Evolutionary conservation across 2,113 vertebrate species (phyloP).

Genomic region (Jacana jacana): DNA sequence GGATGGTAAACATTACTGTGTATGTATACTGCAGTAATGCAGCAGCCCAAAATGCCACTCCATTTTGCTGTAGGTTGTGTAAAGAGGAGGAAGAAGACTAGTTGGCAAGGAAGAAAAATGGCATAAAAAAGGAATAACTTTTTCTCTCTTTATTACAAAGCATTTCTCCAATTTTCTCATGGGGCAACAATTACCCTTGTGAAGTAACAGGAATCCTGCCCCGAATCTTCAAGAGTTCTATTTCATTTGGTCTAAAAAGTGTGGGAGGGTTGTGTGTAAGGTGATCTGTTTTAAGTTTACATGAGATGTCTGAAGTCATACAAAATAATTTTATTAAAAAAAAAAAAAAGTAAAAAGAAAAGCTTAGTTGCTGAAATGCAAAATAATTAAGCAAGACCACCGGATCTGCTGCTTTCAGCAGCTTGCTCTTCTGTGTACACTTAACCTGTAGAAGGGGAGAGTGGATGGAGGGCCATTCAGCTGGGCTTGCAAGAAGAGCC

Average conservation of each 20-base stretch:
- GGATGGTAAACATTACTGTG: not conserved
- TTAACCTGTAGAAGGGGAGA: not conserved
- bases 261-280: no score
- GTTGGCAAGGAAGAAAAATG: not conserved
- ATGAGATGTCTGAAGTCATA: not conserved
- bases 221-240: not conserved
- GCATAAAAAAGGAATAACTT: not conserved
- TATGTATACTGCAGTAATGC: not conserved
- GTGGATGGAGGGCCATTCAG: rapidly evolving
- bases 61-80: not conserved
- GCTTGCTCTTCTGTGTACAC: not conserved
- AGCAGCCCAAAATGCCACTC: not conserved
- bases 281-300: not conserved
- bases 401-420: not conserved
- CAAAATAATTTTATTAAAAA: not conserved
- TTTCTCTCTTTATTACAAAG: not conserved
- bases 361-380: not conserved
- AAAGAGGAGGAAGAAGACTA: not conserved
- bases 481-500: not conserved
- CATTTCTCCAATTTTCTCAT: not conserved
- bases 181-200: not conserved
- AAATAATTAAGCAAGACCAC: not conserved
- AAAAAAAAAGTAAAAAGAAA: not conserved
- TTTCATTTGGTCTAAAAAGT: not conserved
- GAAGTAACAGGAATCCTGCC: not conserved